Conservation (phyloP, 2,113 vertebrate genomes). For the Microtus richardsoni region DNA sequence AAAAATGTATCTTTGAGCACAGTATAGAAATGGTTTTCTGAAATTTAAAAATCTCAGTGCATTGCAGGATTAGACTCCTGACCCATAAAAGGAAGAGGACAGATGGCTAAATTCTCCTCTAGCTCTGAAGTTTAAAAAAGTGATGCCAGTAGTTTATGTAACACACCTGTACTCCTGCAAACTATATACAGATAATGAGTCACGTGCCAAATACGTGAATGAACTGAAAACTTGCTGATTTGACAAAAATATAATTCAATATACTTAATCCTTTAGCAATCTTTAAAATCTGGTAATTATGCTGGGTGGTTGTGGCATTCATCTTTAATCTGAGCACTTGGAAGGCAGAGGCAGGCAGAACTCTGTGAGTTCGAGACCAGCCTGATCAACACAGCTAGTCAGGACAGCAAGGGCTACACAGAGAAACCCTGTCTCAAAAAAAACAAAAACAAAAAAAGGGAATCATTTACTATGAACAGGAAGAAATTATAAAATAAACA, state of each 20-base stretch:
- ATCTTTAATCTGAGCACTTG: no score
- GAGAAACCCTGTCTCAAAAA: no score
- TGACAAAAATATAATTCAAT: conserved; percentile 51
- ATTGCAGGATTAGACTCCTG: neutral
- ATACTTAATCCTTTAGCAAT: neutral
- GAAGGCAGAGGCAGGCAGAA: no score
- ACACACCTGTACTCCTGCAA: neutral
- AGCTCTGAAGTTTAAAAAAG: neutral
- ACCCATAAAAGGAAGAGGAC: neutral
- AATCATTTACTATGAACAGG: neutral
- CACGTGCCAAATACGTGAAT: neutral
- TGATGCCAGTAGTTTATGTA: neutral
- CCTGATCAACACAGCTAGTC: no score
- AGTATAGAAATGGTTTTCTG: neutral
- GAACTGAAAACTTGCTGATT: neutral
- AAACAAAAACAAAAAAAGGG: no score
- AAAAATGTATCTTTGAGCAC: neutral
- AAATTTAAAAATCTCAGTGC: conserved; percentile 23
- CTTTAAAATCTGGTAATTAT: conserved; percentile 29
- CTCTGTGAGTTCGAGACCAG: no score
- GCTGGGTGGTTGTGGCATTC: no score
- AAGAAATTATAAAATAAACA: conserved; percentile 28
- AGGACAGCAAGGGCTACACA: no score
- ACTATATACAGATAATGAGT: neutral
- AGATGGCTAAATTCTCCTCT: neutral